Evolutionary conservation across 2,888 invertebrate genomes (phyloP).

Genomic region (Liopterus haemorrhoidalis): DNA sequence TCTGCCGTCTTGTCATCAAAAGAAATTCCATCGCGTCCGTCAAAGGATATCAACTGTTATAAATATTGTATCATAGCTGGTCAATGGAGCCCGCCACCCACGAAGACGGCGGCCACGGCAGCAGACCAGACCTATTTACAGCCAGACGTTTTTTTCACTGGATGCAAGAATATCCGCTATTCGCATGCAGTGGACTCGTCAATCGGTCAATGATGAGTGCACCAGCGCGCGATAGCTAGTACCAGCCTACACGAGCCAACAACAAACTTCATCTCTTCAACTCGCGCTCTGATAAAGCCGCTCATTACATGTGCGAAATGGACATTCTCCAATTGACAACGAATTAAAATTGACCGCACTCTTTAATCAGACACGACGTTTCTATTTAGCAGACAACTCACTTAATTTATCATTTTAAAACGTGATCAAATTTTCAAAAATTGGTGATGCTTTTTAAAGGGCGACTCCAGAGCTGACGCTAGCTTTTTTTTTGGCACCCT

Average conservation of each 20-base stretch:
- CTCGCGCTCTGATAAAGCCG: too few species aligned
- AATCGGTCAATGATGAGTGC: slow-evolving; percentile 29
- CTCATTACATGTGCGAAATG: slow-evolving; percentile 18
- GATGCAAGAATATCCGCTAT: slow-evolving; percentile 35
- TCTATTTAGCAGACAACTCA: neutral
- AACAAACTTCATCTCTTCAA: neutral
- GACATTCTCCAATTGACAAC: slow-evolving; percentile 17
- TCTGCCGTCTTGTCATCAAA: slow-evolving; percentile 13
- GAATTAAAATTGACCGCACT: slow-evolving; percentile 5
- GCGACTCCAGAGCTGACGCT: too few species aligned
- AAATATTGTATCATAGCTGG: slow-evolving; percentile 42
- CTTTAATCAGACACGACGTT: neutral
- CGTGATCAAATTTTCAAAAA: neutral
- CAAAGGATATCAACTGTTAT: slow-evolving; percentile 41
- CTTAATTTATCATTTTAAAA: neutral
- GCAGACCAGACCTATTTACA: slow-evolving; percentile 35
- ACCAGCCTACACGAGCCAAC: neutral
- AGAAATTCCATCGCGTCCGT: slow-evolving; percentile 28
- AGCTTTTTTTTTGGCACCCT: too few species aligned
- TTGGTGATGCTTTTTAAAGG: too few species aligned
- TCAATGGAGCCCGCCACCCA: slow-evolving; percentile 38
- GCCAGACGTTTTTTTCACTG: slow-evolving; percentile 29
- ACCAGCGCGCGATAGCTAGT: neutral
- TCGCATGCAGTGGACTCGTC: slow-evolving; percentile 42
- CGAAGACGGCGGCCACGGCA: slow-evolving; percentile 37